phyloP scores from a whole-genome alignment of 2,888 invertebrate genomes.

The Entomobrya multifasciata region DNA sequence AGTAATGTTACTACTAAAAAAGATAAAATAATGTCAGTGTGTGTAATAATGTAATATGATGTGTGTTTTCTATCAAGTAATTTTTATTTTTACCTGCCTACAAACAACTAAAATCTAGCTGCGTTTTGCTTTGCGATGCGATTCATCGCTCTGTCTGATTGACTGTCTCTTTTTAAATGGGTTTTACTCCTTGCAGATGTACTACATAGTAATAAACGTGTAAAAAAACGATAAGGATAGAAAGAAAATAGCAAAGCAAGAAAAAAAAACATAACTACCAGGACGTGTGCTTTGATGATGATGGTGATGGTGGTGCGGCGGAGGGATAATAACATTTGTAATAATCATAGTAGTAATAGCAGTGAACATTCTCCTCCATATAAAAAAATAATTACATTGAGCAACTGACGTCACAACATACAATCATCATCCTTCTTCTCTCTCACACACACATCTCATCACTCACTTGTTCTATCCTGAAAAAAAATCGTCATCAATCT shows the following conservation, averaged over 20 bases:
- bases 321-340: conserved; percentile 37
- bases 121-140: too few species aligned
- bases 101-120: too few species aligned
- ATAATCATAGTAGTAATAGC: conserved; percentile 14
- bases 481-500: conserved; percentile 47
- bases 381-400: conserved; percentile 45
- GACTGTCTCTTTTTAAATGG: conserved; percentile 21
- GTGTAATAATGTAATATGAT: conserved; percentile 24
- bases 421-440: conserved; percentile 47
- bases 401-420: conserved; percentile 52
- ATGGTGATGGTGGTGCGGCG: conserved; percentile 15
- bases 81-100: background rate
- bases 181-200: background rate
- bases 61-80: background rate
- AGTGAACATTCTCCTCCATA: conserved; percentile 41
- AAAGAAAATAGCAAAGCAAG: conserved; percentile 10
- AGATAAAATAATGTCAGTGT: background rate
- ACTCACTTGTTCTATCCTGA: too few species aligned
- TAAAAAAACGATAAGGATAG: conserved; percentile 35
- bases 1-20: too few species aligned
- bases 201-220: background rate
- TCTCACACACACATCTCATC: too few species aligned
- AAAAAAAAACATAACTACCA: too few species aligned
- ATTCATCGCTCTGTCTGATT: background rate
- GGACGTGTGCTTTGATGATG: background rate